Evolutionary conservation across 1,140 invertebrate species (phyloP), one percentile per base, ranked within the genome.

Genomic region (Drosophila littoralis): DNA sequence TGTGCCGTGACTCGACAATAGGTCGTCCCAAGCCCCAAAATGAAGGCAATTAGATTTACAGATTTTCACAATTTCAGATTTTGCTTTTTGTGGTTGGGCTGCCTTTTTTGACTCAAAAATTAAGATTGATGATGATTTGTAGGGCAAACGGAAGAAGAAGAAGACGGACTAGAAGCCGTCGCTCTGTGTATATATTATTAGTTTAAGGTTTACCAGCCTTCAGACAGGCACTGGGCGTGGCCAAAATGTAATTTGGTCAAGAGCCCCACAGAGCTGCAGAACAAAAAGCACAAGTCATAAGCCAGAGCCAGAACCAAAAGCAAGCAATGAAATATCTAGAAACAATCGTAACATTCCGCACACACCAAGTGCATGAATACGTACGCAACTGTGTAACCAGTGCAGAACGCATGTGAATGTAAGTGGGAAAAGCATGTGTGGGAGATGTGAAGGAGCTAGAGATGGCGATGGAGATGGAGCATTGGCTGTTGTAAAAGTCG

Each of bases 261-360:
- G 66, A 45, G 40, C 13, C 28, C 36, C 17, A 36, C 22, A 40
- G 48, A 9, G 35, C 12, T 40, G 32, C 22, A 52, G 9, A 69
- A 61, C 42, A 50, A 71, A 76, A 81, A 81, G 55, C 66, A 81
- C 86, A 84, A 89, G 85, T 79, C 84, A 89, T 81, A 90, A 88
- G 67, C 45, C 60, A 55, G 22, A 48, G 55, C 54, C 50, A 67
- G 22, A 22, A 3, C 22, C 22, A 22, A 22, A 50, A 51, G 57
- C 67, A 48, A 40, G 42, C 36, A 59, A 79, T 78, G 54, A 81
- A 85, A 82, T 73, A 89, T 81, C 74, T 74, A 70, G 77, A 89
- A 81, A 90, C 81, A 89, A 90, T 84, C 72, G 68, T 50, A 73
- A 57, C 58, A 75, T 40, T 72, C 48, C 28, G 13, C 51, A 67